Conservation (phyloP, 2,113 vertebrate genomes). For the Saiga tatarica region DNA sequence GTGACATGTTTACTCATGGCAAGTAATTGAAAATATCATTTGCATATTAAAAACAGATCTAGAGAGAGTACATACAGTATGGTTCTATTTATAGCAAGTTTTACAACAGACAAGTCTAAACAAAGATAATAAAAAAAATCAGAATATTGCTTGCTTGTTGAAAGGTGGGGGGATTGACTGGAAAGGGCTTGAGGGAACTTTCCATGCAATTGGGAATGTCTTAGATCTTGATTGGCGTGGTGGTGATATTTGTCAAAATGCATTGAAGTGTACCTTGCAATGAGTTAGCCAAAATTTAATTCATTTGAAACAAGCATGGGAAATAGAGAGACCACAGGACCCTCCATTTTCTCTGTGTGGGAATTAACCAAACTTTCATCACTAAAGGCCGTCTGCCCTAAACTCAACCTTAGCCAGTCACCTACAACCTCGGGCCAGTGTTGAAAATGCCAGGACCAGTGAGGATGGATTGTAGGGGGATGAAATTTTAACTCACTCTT, state of each 20-base stretch:
- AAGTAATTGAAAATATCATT: background rate
- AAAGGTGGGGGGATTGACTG: background rate
- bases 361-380: background rate
- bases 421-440: background rate
- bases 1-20: background rate
- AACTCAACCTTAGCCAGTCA: background rate
- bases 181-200: background rate
- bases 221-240: background rate
- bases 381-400: background rate
- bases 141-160: background rate
- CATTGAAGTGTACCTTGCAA: background rate
- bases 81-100: background rate
- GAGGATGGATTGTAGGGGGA: background rate
- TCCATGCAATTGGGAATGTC: background rate
- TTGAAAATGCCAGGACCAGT: background rate
- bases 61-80: background rate
- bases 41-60: background rate
- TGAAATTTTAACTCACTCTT: background rate
- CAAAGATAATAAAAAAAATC: background rate
- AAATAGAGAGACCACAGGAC: background rate
- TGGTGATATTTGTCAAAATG: background rate
- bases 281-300: background rate
- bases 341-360: background rate
- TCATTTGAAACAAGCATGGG: background rate
- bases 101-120: background rate